Evolutionary conservation across 2,797 vertebrate genomes (phyloP).

Genomic region (Labroides dimidiatus): DNA sequence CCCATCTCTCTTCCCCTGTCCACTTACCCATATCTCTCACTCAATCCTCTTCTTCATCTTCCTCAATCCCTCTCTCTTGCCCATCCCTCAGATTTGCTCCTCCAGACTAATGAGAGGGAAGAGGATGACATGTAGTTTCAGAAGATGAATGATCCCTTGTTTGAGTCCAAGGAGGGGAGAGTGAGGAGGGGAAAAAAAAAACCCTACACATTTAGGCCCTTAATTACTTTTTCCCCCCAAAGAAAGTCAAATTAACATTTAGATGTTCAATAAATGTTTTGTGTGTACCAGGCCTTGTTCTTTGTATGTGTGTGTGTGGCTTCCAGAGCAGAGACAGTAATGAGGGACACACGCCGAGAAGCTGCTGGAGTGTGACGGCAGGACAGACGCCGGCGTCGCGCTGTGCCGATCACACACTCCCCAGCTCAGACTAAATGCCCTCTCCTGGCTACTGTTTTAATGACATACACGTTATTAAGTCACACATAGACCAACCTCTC

Average conservation of each 20-base stretch:
- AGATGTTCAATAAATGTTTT: constrained; percentile 67
- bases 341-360: constrained; percentile 63
- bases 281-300: constrained; percentile 34
- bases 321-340: constrained; percentile 41
- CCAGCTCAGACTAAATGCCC: constrained; percentile 61
- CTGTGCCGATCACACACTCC: constrained; percentile 68
- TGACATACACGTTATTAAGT: constrained; percentile 48
- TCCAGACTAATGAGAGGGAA: constrained; percentile 65
- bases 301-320: constrained; percentile 21
- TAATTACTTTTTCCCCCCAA: constrained; percentile 64
- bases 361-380: constrained; percentile 65
- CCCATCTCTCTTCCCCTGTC: constrained; percentile 4
- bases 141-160: constrained; percentile 71
- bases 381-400: constrained; percentile 66
- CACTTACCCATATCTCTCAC: constrained; percentile 34
- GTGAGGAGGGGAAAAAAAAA: constrained; percentile 8
- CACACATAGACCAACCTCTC: constrained; percentile 25
- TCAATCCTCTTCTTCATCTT: constrained; percentile 32
- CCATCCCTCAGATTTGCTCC: constrained; percentile 48
- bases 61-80: constrained; percentile 23
- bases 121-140: constrained; percentile 67
- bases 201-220: constrained; percentile 45
- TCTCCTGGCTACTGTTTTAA: constrained; percentile 64
- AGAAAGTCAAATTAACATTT: constrained; percentile 76
- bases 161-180: constrained; percentile 49